These are phyloP conservation scores for Falco rusticolus DNA, from an alignment of 2,797 vertebrate genomes.

Conservation along the genomic window DNA sequence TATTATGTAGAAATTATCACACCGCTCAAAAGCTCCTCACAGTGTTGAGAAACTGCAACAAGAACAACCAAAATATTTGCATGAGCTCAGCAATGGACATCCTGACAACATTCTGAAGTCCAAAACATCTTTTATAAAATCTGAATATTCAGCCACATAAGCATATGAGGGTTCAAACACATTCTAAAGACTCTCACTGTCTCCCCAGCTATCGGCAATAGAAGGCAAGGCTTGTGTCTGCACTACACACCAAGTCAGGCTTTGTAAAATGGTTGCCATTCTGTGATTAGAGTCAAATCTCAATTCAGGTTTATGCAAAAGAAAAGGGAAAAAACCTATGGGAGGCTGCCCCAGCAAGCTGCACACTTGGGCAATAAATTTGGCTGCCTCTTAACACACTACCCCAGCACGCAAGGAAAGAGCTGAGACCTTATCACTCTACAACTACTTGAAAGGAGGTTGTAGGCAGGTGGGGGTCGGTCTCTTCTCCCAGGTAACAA, in stretches of 20 bases:
- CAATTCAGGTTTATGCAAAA: not conserved
- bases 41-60: not conserved
- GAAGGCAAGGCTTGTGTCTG: not conserved
- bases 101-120: not conserved
- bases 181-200: not conserved
- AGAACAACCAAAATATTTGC: not conserved
- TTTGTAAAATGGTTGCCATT: not conserved
- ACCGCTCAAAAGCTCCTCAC: not conserved
- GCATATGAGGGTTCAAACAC: rapidly evolving
- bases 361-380: not conserved
- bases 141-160: not conserved
- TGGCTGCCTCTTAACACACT: not conserved
- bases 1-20: not conserved
- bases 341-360: not conserved
- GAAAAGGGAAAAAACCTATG: not conserved
- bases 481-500: too few species aligned
- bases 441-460: too few species aligned
- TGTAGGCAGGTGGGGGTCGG: too few species aligned
- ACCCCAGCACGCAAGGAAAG: not conserved
- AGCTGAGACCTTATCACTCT: not conserved
- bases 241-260: not conserved
- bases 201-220: not conserved
- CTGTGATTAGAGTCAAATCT: not conserved
- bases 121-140: not conserved
- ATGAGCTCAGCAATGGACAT: not conserved